Conservation (phyloP, 2,797 vertebrate genomes). For the Lateolabrax maculatus region DNA sequence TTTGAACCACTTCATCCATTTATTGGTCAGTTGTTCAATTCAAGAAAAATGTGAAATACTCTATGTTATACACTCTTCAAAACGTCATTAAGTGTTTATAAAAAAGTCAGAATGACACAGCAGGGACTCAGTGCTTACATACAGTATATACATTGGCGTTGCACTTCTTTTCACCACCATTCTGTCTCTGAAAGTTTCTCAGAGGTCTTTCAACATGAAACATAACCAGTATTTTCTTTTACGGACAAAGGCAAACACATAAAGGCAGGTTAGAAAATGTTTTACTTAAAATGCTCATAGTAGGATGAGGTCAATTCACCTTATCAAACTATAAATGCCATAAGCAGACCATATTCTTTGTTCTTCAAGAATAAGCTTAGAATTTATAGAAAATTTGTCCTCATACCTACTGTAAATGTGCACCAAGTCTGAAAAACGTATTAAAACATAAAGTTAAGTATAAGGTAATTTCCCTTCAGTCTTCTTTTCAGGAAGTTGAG, state of each 20-base stretch:
- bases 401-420: constrained; percentile 36
- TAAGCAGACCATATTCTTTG: background rate
- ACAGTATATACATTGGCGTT: constrained; percentile 75
- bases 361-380: background rate
- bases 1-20: constrained; percentile 81
- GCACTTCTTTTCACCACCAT: constrained; percentile 13
- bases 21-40: constrained; percentile 82
- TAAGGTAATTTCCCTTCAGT: constrained; percentile 72
- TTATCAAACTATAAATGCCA: background rate
- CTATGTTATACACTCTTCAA: constrained; percentile 63
- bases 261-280: constrained; percentile 23
- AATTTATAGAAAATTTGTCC: constrained; percentile 7
- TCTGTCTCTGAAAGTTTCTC: constrained; percentile 27
- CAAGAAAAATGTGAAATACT: constrained; percentile 48
- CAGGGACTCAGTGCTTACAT: constrained; percentile 62
- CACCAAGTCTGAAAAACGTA: constrained; percentile 25
- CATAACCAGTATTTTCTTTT: constrained; percentile 9
- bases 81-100: constrained; percentile 48
- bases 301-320: constrained; percentile 16
- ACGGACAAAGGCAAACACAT: constrained; percentile 39
- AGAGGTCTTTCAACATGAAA: constrained; percentile 29
- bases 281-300: constrained; percentile 10
- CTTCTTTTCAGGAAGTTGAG: constrained; percentile 39
- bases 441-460: constrained; percentile 38
- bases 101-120: constrained; percentile 40